Conservation (phyloP, 1,140 invertebrate genomes). For the Bombus confusus region DNA sequence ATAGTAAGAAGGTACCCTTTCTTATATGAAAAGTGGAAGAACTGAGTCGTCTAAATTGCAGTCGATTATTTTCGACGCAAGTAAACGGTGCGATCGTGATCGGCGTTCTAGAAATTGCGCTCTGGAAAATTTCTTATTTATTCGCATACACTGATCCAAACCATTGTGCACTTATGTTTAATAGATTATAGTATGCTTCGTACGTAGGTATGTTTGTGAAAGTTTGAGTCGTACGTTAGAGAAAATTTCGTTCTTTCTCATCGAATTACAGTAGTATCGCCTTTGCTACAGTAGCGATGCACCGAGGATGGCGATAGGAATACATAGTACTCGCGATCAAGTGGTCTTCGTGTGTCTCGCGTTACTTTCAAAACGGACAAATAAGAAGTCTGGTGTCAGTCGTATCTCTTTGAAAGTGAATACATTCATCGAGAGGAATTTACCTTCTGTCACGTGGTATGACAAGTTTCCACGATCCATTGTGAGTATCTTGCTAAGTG, state of each 20-base stretch:
- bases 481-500: slow-evolving; percentile 27
- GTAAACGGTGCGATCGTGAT: no score
- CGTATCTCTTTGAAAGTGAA: slow-evolving; percentile 55
- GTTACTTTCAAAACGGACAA: slow-evolving; percentile 49
- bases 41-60: no score
- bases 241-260: not conserved
- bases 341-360: slow-evolving; percentile 4
- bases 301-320: no score
- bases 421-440: slow-evolving; percentile 55
- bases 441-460: slow-evolving; percentile 42
- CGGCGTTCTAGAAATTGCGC: not conserved
- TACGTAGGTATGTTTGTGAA: not conserved
- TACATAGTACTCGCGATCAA: not conserved
- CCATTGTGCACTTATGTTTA: no score
- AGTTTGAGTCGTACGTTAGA: not conserved
- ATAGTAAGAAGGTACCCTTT: not conserved
- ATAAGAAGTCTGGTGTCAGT: slow-evolving; percentile 42
- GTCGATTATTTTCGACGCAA: not conserved
- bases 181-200: not conserved
- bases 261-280: not conserved
- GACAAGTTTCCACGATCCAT: slow-evolving; percentile 41
- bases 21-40: no score
- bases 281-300: not conserved
- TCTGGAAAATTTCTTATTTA: not conserved
- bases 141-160: not conserved